Base-by-base conservation (phyloP, 92 coral and sea anemone genomes). In the Zoanthus sociatus region DNA sequence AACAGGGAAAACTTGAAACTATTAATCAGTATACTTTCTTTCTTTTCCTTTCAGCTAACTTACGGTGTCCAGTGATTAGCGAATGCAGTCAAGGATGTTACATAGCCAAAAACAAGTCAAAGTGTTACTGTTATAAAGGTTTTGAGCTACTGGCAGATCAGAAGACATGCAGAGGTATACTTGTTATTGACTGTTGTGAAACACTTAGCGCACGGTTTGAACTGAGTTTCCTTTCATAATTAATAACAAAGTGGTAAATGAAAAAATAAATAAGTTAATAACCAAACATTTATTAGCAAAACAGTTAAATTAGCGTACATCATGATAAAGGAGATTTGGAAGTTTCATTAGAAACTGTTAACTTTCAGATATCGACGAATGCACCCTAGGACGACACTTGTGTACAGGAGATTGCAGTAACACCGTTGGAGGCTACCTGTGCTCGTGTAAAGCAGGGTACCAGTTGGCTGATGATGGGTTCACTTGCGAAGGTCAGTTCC, bases 91-190 rank as follows among this genome's bases (percentile, higher is more conserved):
- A 91, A 9, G 89, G 87, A 67, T 91, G 93, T 64, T 32, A 33
- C 67, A 33, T 31, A 78, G 92, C 71, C 11, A 86, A 72, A 17
- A 91, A 89, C 13, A 45, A 67, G 3, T 78, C 89, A 12, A 83
- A 42, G 67, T 91, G 93, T 68, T 88, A 87, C 51, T 91, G 93
- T 51, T 77, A 71, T 48, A 91, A 89, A 66, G 93, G 93, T 7
- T 91, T 73, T 71, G 61, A 88, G 42, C 71, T 91, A 37, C 66
- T 77, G 26, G 64, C 16, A 1, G 92, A 91, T 47, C 33, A 73
- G 31, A 78, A 78, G 63, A 66, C 89, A 3, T 91, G 93, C 60
- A 66, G 33, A 33, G 93, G 93, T 91, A 71, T 7, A 37, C 18
- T 5, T 1, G 13, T 3, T 8, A 50, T 20, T 33, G 7, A 1